phyloP scores from a whole-genome alignment of 2,797 vertebrate genomes.

The Linurgus olivaceus region DNA sequence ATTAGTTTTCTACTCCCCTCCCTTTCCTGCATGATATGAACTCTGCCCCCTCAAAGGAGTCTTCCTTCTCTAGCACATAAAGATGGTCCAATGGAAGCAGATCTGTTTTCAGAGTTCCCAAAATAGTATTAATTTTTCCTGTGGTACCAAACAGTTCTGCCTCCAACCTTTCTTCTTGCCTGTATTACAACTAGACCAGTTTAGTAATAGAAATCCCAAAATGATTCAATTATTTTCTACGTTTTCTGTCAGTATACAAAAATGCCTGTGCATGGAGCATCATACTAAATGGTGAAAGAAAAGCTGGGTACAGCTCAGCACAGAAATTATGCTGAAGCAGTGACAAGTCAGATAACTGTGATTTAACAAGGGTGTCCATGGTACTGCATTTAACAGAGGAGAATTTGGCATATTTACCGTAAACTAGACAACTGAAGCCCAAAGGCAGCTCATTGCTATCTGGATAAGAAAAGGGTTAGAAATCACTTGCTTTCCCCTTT shows the following conservation, averaged over 20 bases:
- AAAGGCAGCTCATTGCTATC: not conserved
- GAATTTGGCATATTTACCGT: not conserved
- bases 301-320: not conserved
- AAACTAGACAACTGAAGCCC: not conserved
- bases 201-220: not conserved
- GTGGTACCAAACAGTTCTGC: not conserved
- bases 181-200: not conserved
- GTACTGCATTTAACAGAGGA: not conserved
- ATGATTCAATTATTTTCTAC: not conserved
- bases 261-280: not conserved
- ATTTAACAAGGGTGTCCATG: not conserved
- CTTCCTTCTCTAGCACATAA: not conserved
- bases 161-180: not conserved
- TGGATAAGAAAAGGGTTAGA: not conserved
- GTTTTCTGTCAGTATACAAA: not conserved
- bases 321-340: not conserved
- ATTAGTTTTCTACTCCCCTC: not conserved
- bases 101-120: not conserved
- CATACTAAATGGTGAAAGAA: not conserved
- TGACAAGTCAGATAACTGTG: not conserved
- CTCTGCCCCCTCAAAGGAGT: not conserved
- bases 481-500: not conserved
- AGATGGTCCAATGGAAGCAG: not conserved
- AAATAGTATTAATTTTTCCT: not conserved
- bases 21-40: fast-evolving